These are phyloP conservation scores for Zapus hudsonius DNA, from an alignment of 2,113 vertebrate genomes.

Conservation along the genomic window DNA sequence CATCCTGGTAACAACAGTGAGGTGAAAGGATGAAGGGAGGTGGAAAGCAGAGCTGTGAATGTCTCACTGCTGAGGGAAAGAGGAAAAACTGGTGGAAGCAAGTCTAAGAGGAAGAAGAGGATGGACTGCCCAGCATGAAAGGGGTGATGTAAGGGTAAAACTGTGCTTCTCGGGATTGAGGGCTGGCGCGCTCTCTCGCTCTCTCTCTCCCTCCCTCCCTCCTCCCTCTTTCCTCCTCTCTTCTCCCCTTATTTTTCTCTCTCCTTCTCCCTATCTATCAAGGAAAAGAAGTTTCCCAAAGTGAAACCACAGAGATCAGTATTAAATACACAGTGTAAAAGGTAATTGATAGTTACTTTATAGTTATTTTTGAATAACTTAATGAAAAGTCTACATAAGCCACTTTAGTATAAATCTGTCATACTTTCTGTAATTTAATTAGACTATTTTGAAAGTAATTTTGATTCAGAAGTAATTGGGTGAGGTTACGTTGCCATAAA, in stretches of 20 bases:
- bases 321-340: background rate
- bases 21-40: background rate
- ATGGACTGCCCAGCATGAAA: background rate
- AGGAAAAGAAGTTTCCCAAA: slow-evolving; percentile 43
- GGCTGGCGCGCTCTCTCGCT: background rate
- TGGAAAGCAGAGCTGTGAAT: background rate
- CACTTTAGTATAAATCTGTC: slow-evolving; percentile 12
- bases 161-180: background rate
- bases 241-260: background rate
- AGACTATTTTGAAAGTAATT: slow-evolving; percentile 49
- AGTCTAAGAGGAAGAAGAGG: background rate
- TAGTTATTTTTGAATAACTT: slow-evolving; percentile 57
- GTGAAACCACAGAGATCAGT: slow-evolving; percentile 13
- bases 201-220: background rate
- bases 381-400: slow-evolving; percentile 7
- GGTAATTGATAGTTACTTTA: slow-evolving; percentile 10
- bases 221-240: background rate
- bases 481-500: slow-evolving; percentile 31
- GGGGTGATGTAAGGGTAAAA: background rate
- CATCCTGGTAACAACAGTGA: fast-evolving
- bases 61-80: background rate
- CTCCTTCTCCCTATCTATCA: too few relatives aligned
- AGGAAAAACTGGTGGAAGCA: background rate
- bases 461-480: slow-evolving; percentile 61
- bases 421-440: slow-evolving; percentile 58